Percentiles rank a stretch among this genome's conserved stretches.
Conservation (phyloP, 2,797 vertebrate genomes). For the Heteromormyrus szaboi region DNA sequence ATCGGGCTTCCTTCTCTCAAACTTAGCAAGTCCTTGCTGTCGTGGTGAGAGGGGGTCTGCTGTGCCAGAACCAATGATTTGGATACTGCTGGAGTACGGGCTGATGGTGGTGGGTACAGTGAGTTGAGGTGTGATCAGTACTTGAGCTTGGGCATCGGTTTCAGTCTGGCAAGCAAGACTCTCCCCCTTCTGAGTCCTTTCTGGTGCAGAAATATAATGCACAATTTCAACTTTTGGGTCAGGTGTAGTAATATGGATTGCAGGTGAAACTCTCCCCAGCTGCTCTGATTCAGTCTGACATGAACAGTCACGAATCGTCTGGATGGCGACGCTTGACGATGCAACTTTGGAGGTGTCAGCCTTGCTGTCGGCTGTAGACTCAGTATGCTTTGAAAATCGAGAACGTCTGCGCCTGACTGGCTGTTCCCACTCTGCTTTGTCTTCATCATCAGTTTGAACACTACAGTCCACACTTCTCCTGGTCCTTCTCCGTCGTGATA, state of each 20-base stretch:
- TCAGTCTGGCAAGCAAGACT: conserved; percentile 98
- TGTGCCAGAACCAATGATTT: conserved; percentile 77
- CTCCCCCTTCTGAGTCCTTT: conserved; percentile 89
- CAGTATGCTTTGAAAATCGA: conserved; percentile 79
- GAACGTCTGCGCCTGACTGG: conserved; percentile 85
- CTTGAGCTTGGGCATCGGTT: conserved; percentile 79
- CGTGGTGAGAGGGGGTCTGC: conserved; percentile 62
- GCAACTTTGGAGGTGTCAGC: conserved; percentile 65
- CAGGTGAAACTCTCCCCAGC: conserved; percentile 80
- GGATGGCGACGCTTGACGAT: conserved; percentile 88
- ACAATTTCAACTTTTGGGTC: conserved; percentile 91
- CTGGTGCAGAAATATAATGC: conserved; percentile 92
- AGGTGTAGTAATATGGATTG: conserved; percentile 87
- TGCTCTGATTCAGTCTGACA: conserved; percentile 94
- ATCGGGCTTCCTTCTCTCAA: conserved; percentile 93
- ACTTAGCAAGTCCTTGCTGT: conserved; percentile 75
- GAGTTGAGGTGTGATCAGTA: conserved; percentile 78
- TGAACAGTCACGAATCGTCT: conserved; percentile 92
- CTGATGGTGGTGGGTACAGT: conserved; percentile 84
- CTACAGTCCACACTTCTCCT: conserved; percentile 91
- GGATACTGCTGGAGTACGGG: conserved; percentile 87
- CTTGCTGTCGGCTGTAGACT: conserved; percentile 74
- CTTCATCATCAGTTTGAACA: conserved; percentile 95
- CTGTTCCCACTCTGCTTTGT: conserved; percentile 92
- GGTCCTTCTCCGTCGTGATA: conserved; percentile 77